phyloP scores from a whole-genome alignment of 1,140 invertebrate genomes.

The Rhizoglyphus robini region DNA sequence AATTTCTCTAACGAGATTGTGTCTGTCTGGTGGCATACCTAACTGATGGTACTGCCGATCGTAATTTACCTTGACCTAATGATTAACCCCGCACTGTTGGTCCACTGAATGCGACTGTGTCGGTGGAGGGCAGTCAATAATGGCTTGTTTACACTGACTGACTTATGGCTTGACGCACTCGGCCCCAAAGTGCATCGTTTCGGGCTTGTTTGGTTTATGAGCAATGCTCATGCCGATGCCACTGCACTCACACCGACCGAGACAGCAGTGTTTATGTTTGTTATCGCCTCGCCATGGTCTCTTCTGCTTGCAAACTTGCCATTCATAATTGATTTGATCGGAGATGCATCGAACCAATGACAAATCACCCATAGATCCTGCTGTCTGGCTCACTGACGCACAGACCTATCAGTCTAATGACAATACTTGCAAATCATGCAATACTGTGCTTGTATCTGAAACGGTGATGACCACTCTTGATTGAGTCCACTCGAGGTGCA shows the following conservation, averaged over 20 bases:
- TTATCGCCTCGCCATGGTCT: neutral
- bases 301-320: neutral
- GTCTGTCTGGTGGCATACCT: no score
- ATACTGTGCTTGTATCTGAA: no score
- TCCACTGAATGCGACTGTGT: neutral
- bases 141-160: neutral
- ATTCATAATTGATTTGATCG: neutral
- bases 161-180: neutral
- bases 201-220: neutral
- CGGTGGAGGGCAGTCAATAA: neutral
- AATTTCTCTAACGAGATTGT: no score
- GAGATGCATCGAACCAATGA: neutral
- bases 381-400: neutral
- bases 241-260: no score
- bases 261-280: neutral
- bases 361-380: neutral
- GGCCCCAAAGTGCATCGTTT: neutral
- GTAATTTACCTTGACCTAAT: slow-evolving; percentile 1
- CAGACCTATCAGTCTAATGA: neutral
- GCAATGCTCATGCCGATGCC: neutral
- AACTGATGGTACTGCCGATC: no score
- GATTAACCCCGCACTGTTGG: neutral
- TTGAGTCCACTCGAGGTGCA: no score
- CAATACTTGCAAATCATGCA: no score
- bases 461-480: no score